phyloP scores from a whole-genome alignment of 2,888 invertebrate species.

The Drosophila cognata region DNA sequence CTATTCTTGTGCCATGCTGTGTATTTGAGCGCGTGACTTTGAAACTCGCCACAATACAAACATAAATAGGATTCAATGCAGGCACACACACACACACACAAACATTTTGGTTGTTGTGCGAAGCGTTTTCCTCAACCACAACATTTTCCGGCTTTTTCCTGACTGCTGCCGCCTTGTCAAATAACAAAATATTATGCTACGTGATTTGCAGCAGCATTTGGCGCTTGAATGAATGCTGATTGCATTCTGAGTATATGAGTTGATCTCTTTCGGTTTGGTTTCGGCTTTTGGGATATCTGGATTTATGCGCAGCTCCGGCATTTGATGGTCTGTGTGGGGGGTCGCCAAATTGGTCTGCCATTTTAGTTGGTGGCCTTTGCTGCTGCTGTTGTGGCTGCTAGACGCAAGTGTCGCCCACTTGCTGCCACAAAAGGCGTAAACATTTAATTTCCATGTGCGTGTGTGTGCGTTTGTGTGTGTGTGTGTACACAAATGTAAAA shows the following conservation, averaged over 20 bases:
- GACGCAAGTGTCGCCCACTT: constrained; percentile 61
- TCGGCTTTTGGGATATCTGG: constrained; percentile 33
- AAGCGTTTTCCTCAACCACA: constrained; percentile 22
- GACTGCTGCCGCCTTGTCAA: constrained; percentile 60
- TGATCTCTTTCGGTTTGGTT: not conserved
- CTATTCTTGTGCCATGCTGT: constrained; percentile 36
- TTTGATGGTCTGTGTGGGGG: constrained; percentile 11
- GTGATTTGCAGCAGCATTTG: constrained; percentile 74
- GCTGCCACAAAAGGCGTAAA: constrained; percentile 78
- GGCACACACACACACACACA: not conserved
- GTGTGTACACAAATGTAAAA: constrained; percentile 61
- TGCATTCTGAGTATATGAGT: constrained; percentile 44
- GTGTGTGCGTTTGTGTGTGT: constrained; percentile 2
- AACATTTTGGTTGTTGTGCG: constrained; percentile 11
- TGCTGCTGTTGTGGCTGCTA: not conserved
- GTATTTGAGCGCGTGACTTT: constrained; percentile 71
- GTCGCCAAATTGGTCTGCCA: constrained; percentile 60
- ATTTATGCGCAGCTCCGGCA: constrained; percentile 25
- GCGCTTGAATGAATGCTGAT: constrained; percentile 62
- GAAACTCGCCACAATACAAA: constrained; percentile 60
- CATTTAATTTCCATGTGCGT: constrained; percentile 73
- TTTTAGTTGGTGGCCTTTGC: constrained; percentile 36
- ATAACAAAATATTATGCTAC: constrained; percentile 76
- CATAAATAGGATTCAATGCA: constrained; percentile 28
- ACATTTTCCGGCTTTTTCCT: constrained; percentile 46